Evolutionary conservation across 35 echinoderm and acorn worm species (phyloP).

Genomic region (Amphiura filiformis): DNA sequence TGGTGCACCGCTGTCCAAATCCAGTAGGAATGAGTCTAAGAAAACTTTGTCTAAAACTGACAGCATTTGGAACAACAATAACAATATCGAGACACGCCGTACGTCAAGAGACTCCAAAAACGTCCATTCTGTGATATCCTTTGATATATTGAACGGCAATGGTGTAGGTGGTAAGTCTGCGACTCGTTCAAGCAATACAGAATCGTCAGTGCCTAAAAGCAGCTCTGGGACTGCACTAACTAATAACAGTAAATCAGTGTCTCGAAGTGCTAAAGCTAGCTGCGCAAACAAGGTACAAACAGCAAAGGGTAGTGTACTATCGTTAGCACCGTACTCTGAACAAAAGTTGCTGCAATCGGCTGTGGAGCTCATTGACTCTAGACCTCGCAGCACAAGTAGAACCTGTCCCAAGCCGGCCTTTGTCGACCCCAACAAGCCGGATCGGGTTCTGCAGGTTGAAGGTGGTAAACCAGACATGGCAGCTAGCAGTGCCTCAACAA

Average conservation of each 20-base stretch:
- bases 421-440: neutral
- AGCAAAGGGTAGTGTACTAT: neutral
- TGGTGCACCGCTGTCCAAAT: neutral
- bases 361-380: neutral
- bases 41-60: neutral
- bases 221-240: no score
- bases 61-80: neutral
- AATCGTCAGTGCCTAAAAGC: no score
- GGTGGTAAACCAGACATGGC: neutral
- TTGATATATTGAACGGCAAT: neutral
- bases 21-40: neutral
- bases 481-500: neutral
- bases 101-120: neutral
- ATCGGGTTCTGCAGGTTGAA: neutral
- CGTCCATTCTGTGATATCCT: no score
- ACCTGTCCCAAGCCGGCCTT: neutral
- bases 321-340: neutral
- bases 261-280: no score
- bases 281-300: no score
- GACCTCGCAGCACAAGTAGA: neutral
- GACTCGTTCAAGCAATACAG: neutral
- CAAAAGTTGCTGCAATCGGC: neutral
- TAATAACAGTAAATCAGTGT: no score
- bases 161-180: neutral
- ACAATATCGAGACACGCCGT: neutral